Percentiles rank a stretch among this genome's conserved stretches.
phyloP scores from a whole-genome alignment of 2,888 invertebrate genomes.

The Strigamia transsilvanica region DNA sequence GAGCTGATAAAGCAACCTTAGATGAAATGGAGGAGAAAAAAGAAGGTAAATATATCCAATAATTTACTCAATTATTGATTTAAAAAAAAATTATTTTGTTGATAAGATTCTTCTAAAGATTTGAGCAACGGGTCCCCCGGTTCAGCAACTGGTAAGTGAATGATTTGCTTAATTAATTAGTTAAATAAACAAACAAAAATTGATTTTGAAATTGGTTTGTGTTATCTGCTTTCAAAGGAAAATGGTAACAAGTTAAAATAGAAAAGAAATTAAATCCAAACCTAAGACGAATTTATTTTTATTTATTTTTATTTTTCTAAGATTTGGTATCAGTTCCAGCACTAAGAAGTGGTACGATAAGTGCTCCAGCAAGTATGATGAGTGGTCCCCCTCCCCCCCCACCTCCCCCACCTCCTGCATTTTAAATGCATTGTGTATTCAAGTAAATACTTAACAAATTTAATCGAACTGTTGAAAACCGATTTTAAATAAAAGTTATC shows the following conservation, averaged over 20 bases:
- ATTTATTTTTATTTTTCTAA: neutral
- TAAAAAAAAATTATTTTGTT: neutral
- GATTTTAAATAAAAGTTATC: no score
- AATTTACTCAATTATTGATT: neutral
- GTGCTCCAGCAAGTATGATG: neutral
- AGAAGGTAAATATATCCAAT: neutral
- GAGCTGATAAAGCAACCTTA: constrained; percentile 63
- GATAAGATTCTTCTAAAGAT: constrained; percentile 1
- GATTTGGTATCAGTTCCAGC: neutral
- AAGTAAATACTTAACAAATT: neutral
- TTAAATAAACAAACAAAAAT: neutral
- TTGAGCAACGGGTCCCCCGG: neutral
- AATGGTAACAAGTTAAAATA: no score
- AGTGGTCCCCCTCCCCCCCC: neutral
- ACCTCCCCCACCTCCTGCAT: neutral
- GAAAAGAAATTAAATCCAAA: no score
- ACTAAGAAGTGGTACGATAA: neutral
- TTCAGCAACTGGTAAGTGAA: neutral
- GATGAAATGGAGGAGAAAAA: constrained; percentile 37
- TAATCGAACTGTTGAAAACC: neutral
- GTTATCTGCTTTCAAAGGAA: neutral
- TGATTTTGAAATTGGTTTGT: neutral
- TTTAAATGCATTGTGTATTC: neutral
- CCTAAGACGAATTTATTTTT: neutral
- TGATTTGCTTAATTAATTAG: neutral